Evolutionary conservation across 2,888 invertebrate species (phyloP).

Genomic region (Conus canariensis): DNA sequence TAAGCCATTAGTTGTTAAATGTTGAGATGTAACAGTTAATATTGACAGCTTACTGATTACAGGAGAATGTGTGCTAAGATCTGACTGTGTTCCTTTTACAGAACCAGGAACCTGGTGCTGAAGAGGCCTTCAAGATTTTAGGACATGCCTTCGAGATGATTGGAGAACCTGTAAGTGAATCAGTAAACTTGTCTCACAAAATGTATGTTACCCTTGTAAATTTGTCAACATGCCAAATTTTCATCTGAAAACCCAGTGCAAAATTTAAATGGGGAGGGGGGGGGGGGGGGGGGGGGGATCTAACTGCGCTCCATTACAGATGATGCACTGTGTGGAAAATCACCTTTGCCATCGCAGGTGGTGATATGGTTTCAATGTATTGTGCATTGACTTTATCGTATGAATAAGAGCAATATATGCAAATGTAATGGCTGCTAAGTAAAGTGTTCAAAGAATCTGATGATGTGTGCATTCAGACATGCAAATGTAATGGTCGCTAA

Average conservation of each 20-base stretch:
- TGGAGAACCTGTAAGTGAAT: conserved; percentile 83
- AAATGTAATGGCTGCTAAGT: too few relatives aligned
- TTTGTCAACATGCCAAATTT: neutral
- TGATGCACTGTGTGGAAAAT: too few relatives aligned
- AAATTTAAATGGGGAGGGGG: neutral
- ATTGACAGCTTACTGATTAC: neutral
- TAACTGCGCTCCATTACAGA: too few relatives aligned
- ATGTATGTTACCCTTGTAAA: too few relatives aligned
- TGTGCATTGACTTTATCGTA: too few relatives aligned
- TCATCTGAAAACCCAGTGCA: neutral
- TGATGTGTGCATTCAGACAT: neutral
- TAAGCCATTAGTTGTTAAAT: too few relatives aligned
- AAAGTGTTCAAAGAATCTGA: neutral
- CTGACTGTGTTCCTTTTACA: conserved; percentile 49
- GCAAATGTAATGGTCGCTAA: neutral
- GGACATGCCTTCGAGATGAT: conserved; percentile 97
- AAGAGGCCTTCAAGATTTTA: conserved; percentile 96
- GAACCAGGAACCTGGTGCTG: conserved; percentile 95
- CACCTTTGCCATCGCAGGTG: too few relatives aligned
- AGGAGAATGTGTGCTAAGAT: neutral
- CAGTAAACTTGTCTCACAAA: too few relatives aligned
- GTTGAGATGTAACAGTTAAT: too few relatives aligned
- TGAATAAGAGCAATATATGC: too few relatives aligned
- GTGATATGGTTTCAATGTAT: too few relatives aligned
- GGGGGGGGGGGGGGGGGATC: too few relatives aligned